Evolutionary conservation across 2,888 invertebrate species (phyloP).

Genomic region (Neoascia interrupta): DNA sequence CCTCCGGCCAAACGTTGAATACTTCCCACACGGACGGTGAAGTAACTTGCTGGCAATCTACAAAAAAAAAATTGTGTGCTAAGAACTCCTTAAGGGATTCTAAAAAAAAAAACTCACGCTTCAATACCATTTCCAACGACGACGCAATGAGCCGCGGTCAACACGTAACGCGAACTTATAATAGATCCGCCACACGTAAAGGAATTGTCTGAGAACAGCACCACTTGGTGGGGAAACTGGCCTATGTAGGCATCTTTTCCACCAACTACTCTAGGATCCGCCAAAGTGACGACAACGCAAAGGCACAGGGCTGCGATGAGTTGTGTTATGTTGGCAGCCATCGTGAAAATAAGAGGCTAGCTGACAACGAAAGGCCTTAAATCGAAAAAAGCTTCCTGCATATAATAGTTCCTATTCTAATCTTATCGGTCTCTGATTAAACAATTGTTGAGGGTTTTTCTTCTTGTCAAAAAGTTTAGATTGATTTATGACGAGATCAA

Average conservation of each 20-base stretch:
- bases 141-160: constrained; percentile 76
- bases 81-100: too few relatives aligned
- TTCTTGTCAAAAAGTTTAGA: too few relatives aligned
- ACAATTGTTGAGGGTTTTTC: too few relatives aligned
- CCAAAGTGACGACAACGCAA: constrained; percentile 7
- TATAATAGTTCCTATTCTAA: too few relatives aligned
- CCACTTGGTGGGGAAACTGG: constrained; percentile 77
- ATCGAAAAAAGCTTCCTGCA: too few relatives aligned
- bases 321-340: constrained; percentile 28
- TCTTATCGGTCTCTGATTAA: too few relatives aligned
- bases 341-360: constrained; percentile 33
- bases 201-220: constrained; percentile 73
- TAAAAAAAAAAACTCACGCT: constrained; percentile 45
- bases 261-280: constrained; percentile 72
- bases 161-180: constrained; percentile 68
- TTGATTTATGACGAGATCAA: too few relatives aligned
- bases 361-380: too few relatives aligned
- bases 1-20: constrained; percentile 76
- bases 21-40: constrained; percentile 75
- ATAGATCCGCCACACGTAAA: constrained; percentile 74
- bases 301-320: constrained; percentile 27
- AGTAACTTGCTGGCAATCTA: constrained; percentile 69
- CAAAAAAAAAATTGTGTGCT: background rate
- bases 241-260: constrained; percentile 75
- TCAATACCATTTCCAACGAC: constrained; percentile 35